Evolutionary conservation across 2,888 invertebrate genomes (phyloP).

Genomic region (Pollenia labialis): DNA sequence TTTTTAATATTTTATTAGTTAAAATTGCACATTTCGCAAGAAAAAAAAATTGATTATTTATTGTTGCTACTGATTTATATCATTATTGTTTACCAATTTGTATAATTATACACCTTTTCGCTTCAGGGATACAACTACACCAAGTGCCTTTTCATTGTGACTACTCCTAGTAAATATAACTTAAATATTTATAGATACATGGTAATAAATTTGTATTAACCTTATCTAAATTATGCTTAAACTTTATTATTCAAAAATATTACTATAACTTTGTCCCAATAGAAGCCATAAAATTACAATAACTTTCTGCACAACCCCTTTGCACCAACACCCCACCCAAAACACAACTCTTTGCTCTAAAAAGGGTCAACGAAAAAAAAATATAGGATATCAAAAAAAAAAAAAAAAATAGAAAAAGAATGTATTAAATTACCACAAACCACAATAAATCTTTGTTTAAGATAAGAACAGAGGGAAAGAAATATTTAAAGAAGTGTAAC

Average conservation of each 20-base stretch:
- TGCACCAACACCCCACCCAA: slow-evolving; percentile 15
- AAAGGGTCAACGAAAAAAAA: slow-evolving; percentile 67
- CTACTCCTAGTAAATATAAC: slow-evolving; percentile 10
- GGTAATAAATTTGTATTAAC: slow-evolving; percentile 67
- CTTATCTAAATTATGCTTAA: slow-evolving; percentile 69
- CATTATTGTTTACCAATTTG: slow-evolving; percentile 22
- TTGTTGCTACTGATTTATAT: neutral
- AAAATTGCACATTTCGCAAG: neutral
- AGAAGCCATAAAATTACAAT: slow-evolving; percentile 67
- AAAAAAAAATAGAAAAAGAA: slow-evolving; percentile 51
- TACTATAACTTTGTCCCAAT: slow-evolving; percentile 65
- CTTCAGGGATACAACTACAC: slow-evolving; percentile 11
- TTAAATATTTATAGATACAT: slow-evolving; percentile 64
- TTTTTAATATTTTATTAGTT: neutral
- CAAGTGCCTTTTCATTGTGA: neutral
- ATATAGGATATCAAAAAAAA: neutral
- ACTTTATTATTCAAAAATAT: slow-evolving; percentile 72
- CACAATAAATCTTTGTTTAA: slow-evolving; percentile 65
- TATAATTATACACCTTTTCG: slow-evolving; percentile 7
- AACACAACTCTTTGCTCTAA: slow-evolving; percentile 19
- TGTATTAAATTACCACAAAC: slow-evolving; percentile 69
- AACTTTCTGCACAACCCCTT: slow-evolving; percentile 47
- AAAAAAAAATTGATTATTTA: neutral
- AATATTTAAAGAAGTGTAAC: slow-evolving; percentile 43
- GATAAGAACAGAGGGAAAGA: slow-evolving; percentile 52